Evolutionary conservation across 2,797 vertebrate genomes (phyloP), one percentile per base, ranked within the genome.

Genomic region (Glossophaga mutica): DNA sequence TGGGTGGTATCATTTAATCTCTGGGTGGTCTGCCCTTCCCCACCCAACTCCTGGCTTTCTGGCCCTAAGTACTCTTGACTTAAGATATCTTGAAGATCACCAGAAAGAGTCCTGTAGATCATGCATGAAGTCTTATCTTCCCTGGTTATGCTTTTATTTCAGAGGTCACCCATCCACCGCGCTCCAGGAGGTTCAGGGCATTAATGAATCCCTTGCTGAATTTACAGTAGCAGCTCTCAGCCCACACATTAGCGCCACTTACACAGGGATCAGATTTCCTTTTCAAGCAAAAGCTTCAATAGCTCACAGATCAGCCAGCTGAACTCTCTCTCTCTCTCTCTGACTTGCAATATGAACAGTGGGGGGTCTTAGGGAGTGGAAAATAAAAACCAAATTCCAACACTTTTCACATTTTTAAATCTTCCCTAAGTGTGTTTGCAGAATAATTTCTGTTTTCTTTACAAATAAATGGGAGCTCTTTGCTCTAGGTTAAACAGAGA

Each of bases 61-160:
- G 87, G 73, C 70, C 93, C 84, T 76, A 92, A 97, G 87, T 44
- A 67, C 37, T 79, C 85, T 48, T 4, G 29, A 89, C 94, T 97
- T 92, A 94, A 91, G 87, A 39, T 94, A 94, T 91, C 96, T 94
- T 97, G 85, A 96, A 97, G 96, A 97, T 87, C 96, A 94, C 37
- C 95, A 98, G 95, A 95, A 96, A 62, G 68, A 79, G 74, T 18
- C 89, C 44, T 86, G 16, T 3, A 44, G 84, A 55, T 77, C 91
- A 84, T 39, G 96, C 96, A 79, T 78, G 78, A 91, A 87, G 90
- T 19, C 88, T 97, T 96, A 97, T 96, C 96, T 97, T 81, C 62
- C 50, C 94, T 16, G 52, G 89, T 82, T 95, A 83, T 85, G 86
- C 79, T 95, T 96, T 95, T 81, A 84, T 90, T 96, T 91, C 77